Evolutionary conservation across 2,113 vertebrate genomes (phyloP), one percentile per base, ranked within the genome.

Genomic region (Jaculus jaculus): DNA sequence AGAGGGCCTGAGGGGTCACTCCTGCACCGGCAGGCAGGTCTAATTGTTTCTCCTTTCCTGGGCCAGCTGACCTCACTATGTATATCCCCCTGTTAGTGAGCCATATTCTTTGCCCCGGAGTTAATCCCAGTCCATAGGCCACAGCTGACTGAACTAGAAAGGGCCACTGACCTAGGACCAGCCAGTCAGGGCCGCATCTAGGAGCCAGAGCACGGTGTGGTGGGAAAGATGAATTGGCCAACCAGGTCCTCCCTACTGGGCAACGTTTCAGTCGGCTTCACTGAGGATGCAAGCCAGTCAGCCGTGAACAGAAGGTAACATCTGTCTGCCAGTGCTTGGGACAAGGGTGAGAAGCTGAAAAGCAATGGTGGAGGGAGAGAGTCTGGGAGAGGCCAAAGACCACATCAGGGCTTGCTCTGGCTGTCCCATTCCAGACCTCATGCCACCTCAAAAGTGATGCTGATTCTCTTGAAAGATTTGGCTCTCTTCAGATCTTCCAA

Each of bases 101-200:
- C 65, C 37, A n/a, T 65, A 78, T 47, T 65, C 58, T 86, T 86
- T 91, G n/a, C 75, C 65, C 17, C 8, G 20, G 30, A n/a, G 47
- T 78, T 69, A 37, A 82, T 71, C 65, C 68, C 75, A 71, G 77
- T 20, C 72, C 26, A 32, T 12, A 60, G 81, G 60, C 32, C 34
- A 12, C 72, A 86, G 66, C 77, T 60, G 21, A 95, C 68, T 58
- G 78, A 63, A 39, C 42, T 69, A 84, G 34, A 91, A 78, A 72
- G 28, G 37, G 26, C 24, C 66, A 47, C 39, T 47, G 81, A 37
- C 32, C 79, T 15, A 39, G 47, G 51, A 74, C 18, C 60, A 90
- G 75, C 47, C 85, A 86, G 84, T 79, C 85, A 91, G 66, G 89
- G 79, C 47, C 20, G 75, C n/a, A 42, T 78, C 61, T 92, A 63